A percentile compares a stretch with the other conserved stretches of the same genome.
phyloP scores from a whole-genome alignment of 2,888 invertebrate species.

The Polydrusus tereticollis region DNA sequence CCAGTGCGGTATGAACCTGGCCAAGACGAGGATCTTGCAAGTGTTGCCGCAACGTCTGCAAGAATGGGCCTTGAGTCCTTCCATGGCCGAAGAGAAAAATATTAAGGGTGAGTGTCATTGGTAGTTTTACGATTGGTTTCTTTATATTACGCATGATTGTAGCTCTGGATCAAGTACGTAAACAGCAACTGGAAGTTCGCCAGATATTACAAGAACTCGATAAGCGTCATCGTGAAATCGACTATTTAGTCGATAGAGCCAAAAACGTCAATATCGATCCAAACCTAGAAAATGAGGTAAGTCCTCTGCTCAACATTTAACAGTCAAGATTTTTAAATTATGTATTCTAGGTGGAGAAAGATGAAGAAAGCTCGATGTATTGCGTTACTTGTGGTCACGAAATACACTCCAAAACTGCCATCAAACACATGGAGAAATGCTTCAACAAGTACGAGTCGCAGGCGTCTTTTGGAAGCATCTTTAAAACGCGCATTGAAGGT shows the following conservation, averaged over 20 bases:
- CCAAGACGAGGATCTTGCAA: slow-evolving; percentile 87
- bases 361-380: slow-evolving; percentile 86
- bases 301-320: too few relatives aligned
- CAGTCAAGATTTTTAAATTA: too few relatives aligned
- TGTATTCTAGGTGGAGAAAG: slow-evolving; percentile 66
- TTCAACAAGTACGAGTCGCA: slow-evolving; percentile 98
- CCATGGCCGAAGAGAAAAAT: slow-evolving; percentile 87
- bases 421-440: slow-evolving; percentile 98
- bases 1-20: slow-evolving; percentile 90
- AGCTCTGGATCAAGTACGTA: slow-evolving; percentile 73
- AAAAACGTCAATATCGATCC: slow-evolving; percentile 79
- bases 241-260: slow-evolving; percentile 84
- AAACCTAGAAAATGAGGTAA: slow-evolving; percentile 73
- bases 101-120: slow-evolving; percentile 58
- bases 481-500: slow-evolving; percentile 93
- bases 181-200: slow-evolving; percentile 83
- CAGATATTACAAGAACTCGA: slow-evolving; percentile 85
- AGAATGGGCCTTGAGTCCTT: slow-evolving; percentile 91
- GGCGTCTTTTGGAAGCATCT: slow-evolving; percentile 95
- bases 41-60: slow-evolving; percentile 80
- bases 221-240: slow-evolving; percentile 81
- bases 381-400: slow-evolving; percentile 98
- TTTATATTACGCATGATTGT: slow-evolving; percentile 25
- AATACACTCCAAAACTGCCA: slow-evolving; percentile 90
- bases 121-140: neutral